A percentile compares a stretch with the other conserved stretches of the same genome.
phyloP scores from a whole-genome alignment of 2,113 vertebrate species.

The Apaloderma vittatum region DNA sequence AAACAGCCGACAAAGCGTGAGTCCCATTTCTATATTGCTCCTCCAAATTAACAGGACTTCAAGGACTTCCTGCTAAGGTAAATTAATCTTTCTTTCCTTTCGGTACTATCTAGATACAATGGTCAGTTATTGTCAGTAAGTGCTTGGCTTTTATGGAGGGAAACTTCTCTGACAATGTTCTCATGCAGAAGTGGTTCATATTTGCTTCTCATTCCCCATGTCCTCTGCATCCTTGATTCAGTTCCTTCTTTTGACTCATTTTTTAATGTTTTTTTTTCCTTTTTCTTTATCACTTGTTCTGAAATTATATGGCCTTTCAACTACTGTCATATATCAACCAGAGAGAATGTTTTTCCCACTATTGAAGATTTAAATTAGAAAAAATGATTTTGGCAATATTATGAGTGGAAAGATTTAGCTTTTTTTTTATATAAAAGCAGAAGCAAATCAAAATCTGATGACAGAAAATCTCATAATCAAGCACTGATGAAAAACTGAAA shows the following conservation, averaged over 20 bases:
- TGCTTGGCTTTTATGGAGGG: not conserved
- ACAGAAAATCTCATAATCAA: slow-evolving; percentile 14
- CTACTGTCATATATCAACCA: not conserved
- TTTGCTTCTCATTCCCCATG: not conserved
- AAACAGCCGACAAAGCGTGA: not conserved
- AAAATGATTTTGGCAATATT: not conserved
- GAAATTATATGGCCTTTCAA: slow-evolving; percentile 13
- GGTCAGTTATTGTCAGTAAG: not conserved
- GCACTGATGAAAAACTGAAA: not conserved
- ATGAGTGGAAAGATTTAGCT: not conserved
- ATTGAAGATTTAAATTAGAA: not conserved
- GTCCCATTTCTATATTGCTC: not conserved
- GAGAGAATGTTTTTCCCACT: not conserved
- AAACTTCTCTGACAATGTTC: not conserved
- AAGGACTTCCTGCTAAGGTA: slow-evolving; percentile 57
- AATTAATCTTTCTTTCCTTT: slow-evolving; percentile 10
- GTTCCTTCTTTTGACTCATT: slow-evolving; percentile 3
- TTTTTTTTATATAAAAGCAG: not conserved
- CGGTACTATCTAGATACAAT: not conserved
- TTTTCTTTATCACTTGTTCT: slow-evolving; percentile 1
- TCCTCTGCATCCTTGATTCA: not conserved
- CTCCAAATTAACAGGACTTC: slow-evolving; percentile 21
- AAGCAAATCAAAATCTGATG: not conserved
- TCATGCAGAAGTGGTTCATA: not conserved
- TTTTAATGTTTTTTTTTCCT: not conserved